Base-by-base conservation (phyloP, 2,888 invertebrate genomes). In the Eristalis tenax region DNA sequence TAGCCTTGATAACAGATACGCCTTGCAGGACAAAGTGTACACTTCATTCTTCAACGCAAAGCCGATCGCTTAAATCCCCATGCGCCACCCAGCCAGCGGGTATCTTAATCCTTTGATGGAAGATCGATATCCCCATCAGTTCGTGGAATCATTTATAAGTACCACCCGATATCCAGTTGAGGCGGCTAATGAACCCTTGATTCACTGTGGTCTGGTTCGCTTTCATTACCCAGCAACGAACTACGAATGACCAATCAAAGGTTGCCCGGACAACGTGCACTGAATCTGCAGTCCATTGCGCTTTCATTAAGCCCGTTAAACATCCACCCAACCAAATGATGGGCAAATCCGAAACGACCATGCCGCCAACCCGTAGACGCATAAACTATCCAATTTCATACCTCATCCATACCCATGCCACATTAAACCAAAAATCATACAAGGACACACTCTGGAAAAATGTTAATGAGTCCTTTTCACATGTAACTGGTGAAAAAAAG, bases 391-490 rank as follows among this genome's bases (percentile, higher is more conserved):
- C 78, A 28, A 70, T 78, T 78, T 71, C 40, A 28, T 64, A 8
- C 63, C 63, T 61, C 22, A 32, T 40, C 23, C 74, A 23, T 35
- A n/a, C 18, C 22, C n/a, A 18, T 35, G 35, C 11, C 22, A 22
- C n/a, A 65, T 35, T 35, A 71, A 59, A 71, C 26, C 28, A 38
- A 38, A 65, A 65, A 59, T 28, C 11, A 65, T 11, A 43, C 40
- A 77, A 38, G 32, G 32, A 78, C 71, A 65, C 73, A 18, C 38
- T 77, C 59, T 74, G 32, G 50, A 66, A 86, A 86, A 86, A 86
- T 86, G 82, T 82, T 86, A 86, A 86, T 86, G 86, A 86, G 86
- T 86, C 63, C 77, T 74, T 78, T 74, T 82, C 78, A 63, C 66
- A 43, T 74, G 70, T 75, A 74, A 74, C 74, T 78, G 32, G 50